phyloP scores from a whole-genome alignment of 1,140 invertebrate genomes.

The Steinernema khuongi region DNA sequence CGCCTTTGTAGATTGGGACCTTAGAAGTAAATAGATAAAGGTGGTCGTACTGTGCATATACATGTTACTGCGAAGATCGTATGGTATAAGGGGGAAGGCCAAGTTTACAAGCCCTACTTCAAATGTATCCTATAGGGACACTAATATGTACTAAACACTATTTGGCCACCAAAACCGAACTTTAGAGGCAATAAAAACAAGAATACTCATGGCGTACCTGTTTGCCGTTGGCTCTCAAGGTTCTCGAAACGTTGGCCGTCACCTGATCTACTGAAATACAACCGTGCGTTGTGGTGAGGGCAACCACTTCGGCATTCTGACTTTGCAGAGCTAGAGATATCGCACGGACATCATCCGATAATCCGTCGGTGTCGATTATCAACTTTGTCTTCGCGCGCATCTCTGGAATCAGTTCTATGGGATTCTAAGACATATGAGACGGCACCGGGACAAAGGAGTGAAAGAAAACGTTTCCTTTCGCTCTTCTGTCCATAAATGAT shows the following conservation, averaged over 20 bases:
- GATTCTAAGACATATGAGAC: too few species aligned
- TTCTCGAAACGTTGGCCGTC: constrained; percentile 46
- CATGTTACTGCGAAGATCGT: too few species aligned
- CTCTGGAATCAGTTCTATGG: neutral
- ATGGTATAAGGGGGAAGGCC: too few species aligned
- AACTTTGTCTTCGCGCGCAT: constrained; percentile 21
- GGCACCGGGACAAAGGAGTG: too few species aligned
- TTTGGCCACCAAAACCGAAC: too few species aligned
- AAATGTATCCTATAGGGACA: too few species aligned
- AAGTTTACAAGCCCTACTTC: too few species aligned
- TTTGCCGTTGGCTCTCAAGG: constrained; percentile 43
- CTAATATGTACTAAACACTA: too few species aligned
- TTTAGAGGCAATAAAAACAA: constrained; percentile 13
- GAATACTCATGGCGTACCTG: neutral
- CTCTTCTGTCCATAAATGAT: too few species aligned
- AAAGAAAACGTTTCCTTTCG: too few species aligned
- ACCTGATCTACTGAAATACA: constrained; percentile 48
- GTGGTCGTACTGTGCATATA: too few species aligned
- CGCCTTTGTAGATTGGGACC: constrained; percentile 54
- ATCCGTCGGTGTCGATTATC: constrained; percentile 51
- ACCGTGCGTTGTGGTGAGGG: constrained; percentile 43
- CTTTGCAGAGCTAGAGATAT: constrained; percentile 52
- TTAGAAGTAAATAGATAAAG: too few species aligned
- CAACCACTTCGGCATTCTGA: constrained; percentile 45
- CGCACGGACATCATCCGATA: constrained; percentile 51